Evolutionary conservation across 2,888 invertebrate species (phyloP), one percentile per base, ranked within the genome.

Genomic region (Phalangium opilio): DNA sequence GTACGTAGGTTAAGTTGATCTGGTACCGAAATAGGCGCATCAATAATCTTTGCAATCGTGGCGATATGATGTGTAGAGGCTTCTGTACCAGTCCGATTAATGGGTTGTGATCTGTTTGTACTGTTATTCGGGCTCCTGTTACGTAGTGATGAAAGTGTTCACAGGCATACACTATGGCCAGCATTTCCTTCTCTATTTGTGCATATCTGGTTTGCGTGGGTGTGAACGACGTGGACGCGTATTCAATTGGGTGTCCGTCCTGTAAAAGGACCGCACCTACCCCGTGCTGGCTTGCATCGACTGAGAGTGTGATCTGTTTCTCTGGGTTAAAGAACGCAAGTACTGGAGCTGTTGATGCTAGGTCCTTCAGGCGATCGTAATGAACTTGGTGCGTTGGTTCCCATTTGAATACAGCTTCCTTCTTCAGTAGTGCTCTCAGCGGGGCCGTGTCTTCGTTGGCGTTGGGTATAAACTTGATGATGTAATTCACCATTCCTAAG

Each of bases 31-130:
- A 38, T 3, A 48, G 32, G 4, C 44, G 12, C 48, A 64, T 54
- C 39, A 62, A 50, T 18, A 67, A 58, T 34, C 63, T 41, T 49
- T 67, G 64, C 12, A 67, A 45, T 43, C 64, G 48, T 3, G 64
- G 60, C 2, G 64, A 59, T 5, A 67, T 49, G 8, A 62, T 61
- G 27, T 57, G 58, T 5, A 65, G 46, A 4, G 58, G 50, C 50
- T 65, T 65, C 1, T 60, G 55, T 10, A 67, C 41, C 3, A 67
- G 48, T 15, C 61, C 50, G 1, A 64, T 44, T 5, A 65, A 50
- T 1, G 64, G 65, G 49, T 63, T 64, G 54, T 66, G 64, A 49
- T 67, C 64, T 0, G 65, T 67, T 52, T 59, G 55, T 2, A 65
- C 44, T 15, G 40, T 44, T 34, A 66, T 55, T 21, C 55, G 36